A percentile compares a stretch with the other conserved stretches of the same genome.
Conservation (phyloP, 2,888 invertebrate species). For the Cartodere bifasciata region DNA sequence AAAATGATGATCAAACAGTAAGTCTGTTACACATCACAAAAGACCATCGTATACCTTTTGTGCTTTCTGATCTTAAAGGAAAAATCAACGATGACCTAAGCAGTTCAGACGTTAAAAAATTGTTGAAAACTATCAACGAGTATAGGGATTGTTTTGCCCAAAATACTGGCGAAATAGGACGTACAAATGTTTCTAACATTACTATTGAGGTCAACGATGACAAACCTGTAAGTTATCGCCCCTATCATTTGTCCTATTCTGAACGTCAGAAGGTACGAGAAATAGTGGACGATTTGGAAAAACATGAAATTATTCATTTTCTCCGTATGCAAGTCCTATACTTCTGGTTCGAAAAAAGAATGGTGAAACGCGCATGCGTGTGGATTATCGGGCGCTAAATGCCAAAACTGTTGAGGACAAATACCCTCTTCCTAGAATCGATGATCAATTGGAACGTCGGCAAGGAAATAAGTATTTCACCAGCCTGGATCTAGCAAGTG, state of each 20-base stretch:
- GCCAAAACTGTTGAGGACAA: constrained; percentile 19
- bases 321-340: constrained; percentile 16
- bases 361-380: constrained; percentile 16
- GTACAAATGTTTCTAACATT: constrained; percentile 13
- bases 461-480: constrained; percentile 19
- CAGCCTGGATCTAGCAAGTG: constrained; percentile 20
- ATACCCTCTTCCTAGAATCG: constrained; percentile 22
- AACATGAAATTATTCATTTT: constrained; percentile 18
- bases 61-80: no score
- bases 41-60: no score
- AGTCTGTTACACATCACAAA: no score
- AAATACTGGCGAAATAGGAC: constrained; percentile 12
- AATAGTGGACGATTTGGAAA: constrained; percentile 16
- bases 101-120: no score
- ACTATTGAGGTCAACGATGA: constrained; percentile 18
- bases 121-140: no score
- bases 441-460: constrained; percentile 21
- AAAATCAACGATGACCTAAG: no score
- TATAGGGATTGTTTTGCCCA: constrained; percentile 15
- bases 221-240: constrained; percentile 20
- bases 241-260: constrained; percentile 20
- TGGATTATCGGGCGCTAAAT: constrained; percentile 24
- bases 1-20: no score
- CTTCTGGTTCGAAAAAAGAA: constrained; percentile 18
- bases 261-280: constrained; percentile 16